Evolutionary conservation across 2,797 vertebrate genomes (phyloP).

Genomic region (Margarornis squamiger): DNA sequence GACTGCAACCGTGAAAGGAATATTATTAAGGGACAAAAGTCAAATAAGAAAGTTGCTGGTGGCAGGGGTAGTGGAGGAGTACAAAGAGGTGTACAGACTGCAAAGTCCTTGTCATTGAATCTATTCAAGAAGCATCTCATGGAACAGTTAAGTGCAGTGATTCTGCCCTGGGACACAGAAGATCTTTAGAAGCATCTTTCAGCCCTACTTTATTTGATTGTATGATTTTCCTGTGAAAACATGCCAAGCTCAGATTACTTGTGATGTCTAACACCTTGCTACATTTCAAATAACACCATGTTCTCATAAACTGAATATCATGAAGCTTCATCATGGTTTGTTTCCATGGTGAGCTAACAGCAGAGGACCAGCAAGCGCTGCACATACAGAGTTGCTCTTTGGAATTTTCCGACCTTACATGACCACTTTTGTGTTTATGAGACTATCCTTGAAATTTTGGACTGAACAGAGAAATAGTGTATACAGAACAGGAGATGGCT

Average conservation of each 20-base stretch:
- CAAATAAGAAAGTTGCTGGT: background rate
- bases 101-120: background rate
- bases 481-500: background rate
- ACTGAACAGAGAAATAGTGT: background rate
- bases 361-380: background rate
- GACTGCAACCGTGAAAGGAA: background rate
- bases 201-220: background rate
- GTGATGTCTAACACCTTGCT: constrained; percentile 47
- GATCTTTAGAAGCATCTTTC: background rate
- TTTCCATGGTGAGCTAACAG: constrained; percentile 51
- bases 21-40: background rate
- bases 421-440: constrained; percentile 9
- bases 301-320: constrained; percentile 40
- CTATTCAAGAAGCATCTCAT: background rate
- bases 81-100: background rate
- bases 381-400: background rate
- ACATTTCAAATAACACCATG: constrained; percentile 57
- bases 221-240: constrained; percentile 14
- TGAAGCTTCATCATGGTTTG: constrained; percentile 31
- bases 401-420: constrained; percentile 27
- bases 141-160: background rate
- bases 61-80: background rate
- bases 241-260: constrained; percentile 32
- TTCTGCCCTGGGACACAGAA: background rate
- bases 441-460: background rate